Base-by-base conservation (phyloP, 1,140 invertebrate genomes). In the Drosophila nannoptera region DNA sequence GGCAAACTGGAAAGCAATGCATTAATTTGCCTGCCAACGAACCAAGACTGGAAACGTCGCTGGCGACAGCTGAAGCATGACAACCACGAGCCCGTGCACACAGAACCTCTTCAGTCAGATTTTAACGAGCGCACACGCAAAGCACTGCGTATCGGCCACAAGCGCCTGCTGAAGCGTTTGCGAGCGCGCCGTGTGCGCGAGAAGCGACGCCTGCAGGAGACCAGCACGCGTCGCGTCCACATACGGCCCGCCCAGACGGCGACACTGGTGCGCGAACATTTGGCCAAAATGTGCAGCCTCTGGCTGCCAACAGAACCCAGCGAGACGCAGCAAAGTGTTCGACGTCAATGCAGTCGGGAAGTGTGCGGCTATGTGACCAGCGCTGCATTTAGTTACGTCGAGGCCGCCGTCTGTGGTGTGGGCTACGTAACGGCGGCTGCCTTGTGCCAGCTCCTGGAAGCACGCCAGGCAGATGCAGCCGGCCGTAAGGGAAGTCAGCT, bases 331-430 rank as follows among this genome's bases (percentile, higher is more conserved):
- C 83, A 89, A 35, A 91, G 87, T 35, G 91, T 95, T 36, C 92
- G 93, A n/a, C 75, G 92, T 50, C 91, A 92, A 12, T 92, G 92
- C 77, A 91, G 91, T 12, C 91, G 95, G 74, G 90, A 94, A 88
- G 90, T 94, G 4, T 92, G 96, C 73, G 96, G 96, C 45, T 97
- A 93, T 89, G 78, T 96, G 7, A 91, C 90, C 40, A 90, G 92
- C 67, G 95, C 94, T 31, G 92, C 91, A 35, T 96, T 94, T 83
- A 94, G 92, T 73, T 94, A 94, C 69, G 92, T 92, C 0, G 91
- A 93, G 81, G 92, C 93, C 0, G 91, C 90, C 36, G 91, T 92
- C 58, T 90, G 91, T 71, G 94, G 92, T 49, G 87, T 94, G 6
- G 95, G 94, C 38, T 96, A 94, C 78, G 90, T 95, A 0, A 90